Evolutionary conservation across 2,113 vertebrate species (phyloP).

Genomic region (Mesocricetus auratus): DNA sequence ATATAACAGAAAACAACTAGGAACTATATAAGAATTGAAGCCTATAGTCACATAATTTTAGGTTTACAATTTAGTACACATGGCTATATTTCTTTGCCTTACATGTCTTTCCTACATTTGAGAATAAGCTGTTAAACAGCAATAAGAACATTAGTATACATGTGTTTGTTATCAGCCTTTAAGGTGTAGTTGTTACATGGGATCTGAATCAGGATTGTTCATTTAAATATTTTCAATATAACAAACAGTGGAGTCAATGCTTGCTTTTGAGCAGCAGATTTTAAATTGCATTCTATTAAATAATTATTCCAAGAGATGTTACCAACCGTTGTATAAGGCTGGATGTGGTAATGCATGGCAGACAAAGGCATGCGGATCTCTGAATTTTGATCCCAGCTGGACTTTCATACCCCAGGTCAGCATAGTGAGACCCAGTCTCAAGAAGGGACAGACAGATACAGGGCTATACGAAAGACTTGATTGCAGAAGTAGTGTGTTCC

Average conservation of each 20-base stretch:
- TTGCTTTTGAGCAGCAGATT: conserved; percentile 1
- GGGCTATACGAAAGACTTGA: not conserved
- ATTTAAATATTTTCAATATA: conserved; percentile 31
- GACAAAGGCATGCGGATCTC: not conserved
- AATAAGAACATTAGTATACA: not conserved
- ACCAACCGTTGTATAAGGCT: not conserved
- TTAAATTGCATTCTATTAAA: not conserved
- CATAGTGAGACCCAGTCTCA: not conserved
- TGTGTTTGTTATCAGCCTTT: not conserved
- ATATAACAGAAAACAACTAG: not conserved
- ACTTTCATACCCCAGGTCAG: not conserved
- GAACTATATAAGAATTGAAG: not conserved
- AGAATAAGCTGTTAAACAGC: not conserved
- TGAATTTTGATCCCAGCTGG: not conserved
- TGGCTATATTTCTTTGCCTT: not conserved
- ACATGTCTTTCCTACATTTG: not conserved
- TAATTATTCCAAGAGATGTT: not conserved
- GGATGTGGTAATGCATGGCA: not conserved
- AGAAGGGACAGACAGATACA: not conserved
- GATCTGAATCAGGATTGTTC: not conserved
- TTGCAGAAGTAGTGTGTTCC: not conserved
- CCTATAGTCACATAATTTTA: not conserved
- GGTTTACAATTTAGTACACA: conserved; percentile 1
- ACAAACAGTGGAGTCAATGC: not conserved
- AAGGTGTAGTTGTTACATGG: not conserved